Evolutionary conservation across 2,888 invertebrate species (phyloP).

Genomic region (Aporophyla nigra): DNA sequence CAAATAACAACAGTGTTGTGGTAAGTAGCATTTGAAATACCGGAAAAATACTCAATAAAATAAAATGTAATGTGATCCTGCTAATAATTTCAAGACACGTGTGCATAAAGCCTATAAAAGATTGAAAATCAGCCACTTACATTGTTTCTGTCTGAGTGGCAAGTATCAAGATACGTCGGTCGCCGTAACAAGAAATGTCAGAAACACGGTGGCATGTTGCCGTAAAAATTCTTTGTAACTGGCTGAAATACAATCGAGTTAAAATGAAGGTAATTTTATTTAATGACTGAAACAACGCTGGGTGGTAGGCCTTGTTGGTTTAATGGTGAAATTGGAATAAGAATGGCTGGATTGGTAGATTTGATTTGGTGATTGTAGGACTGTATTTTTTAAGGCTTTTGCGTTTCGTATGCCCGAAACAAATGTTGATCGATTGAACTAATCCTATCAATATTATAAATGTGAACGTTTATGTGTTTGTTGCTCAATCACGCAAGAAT

Average conservation of each 20-base stretch:
- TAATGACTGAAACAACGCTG: conserved; percentile 34
- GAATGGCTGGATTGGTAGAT: neutral
- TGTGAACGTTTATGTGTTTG: no score
- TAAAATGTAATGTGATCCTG: neutral
- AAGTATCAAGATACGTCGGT: conserved; percentile 56
- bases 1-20: neutral
- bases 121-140: neutral
- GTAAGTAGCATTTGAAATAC: neutral
- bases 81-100: neutral
- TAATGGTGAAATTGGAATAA: neutral
- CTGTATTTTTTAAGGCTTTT: neutral
- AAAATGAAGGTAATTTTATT: conserved; percentile 48
- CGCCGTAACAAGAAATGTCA: conserved; percentile 28
- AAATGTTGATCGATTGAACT: neutral
- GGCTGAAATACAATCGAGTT: conserved; percentile 33
- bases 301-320: neutral
- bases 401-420: no score
- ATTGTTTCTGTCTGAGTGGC: neutral
- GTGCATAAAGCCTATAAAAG: neutral
- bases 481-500: no score
- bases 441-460: no score
- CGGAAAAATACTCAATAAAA: neutral
- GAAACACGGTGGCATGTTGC: conserved; percentile 50
- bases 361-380: neutral
- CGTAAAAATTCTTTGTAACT: conserved; percentile 57